Percentiles rank a stretch among this genome's conserved stretches.
Conservation (phyloP, 2,797 vertebrate genomes). For the Labroides dimidiatus region DNA sequence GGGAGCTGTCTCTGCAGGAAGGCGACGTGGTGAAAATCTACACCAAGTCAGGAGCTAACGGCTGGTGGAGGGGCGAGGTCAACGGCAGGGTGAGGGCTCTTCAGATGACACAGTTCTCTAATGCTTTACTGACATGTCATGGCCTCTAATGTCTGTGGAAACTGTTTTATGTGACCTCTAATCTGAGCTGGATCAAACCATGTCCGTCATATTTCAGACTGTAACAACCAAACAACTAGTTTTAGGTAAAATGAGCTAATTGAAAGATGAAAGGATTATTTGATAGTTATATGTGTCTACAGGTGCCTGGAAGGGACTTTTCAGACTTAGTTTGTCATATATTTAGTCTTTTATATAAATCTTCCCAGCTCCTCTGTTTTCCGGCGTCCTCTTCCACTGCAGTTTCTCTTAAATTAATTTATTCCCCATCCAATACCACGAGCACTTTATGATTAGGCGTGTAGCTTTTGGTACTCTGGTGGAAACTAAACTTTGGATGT, state of each 20-base stretch:
- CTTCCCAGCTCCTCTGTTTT: constrained; percentile 12
- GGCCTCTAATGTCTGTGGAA: no score
- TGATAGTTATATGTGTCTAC: constrained; percentile 29
- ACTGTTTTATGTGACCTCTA: no score
- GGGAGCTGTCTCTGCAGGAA: constrained; percentile 93
- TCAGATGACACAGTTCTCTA: no score
- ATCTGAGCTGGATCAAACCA: no score
- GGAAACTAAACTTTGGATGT: constrained; percentile 37
- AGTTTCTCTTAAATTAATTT: no score
- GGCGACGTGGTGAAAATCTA: constrained; percentile 97
- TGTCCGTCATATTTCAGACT: no score
- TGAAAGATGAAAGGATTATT: constrained; percentile 3
- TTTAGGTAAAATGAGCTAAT: background rate
- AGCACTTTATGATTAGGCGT: no score
- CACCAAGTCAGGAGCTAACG: constrained; percentile 94
- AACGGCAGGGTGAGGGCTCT: constrained; percentile 90
- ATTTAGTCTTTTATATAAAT: constrained; percentile 9
- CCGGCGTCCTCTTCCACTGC: background rate
- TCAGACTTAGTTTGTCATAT: constrained; percentile 3
- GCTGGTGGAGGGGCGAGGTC: constrained; percentile 98
- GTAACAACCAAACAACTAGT: background rate
- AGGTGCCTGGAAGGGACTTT: constrained; percentile 15
- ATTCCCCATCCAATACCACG: no score
- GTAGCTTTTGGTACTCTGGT: constrained; percentile 16
- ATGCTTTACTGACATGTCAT: no score